Base-by-base conservation (phyloP, 2,113 vertebrate species). In the Penelope pileata region DNA sequence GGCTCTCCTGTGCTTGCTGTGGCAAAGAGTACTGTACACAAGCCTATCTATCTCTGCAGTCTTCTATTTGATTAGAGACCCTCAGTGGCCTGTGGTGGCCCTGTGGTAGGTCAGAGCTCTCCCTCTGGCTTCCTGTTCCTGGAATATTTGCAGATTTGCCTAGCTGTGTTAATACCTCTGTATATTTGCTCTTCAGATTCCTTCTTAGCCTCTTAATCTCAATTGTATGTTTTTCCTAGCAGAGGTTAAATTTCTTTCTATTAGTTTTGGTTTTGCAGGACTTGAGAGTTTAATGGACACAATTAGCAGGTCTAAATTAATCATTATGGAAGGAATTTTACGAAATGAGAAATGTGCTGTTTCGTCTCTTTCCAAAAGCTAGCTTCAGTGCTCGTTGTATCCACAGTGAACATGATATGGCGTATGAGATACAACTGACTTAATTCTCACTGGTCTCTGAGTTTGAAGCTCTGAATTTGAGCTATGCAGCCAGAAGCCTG, bases 121-220 rank as follows among this genome's bases (percentile, higher is more conserved):
- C 47, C 24, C 2, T 1, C 48, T 86, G 24, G 14, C 47, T 89
- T 78, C 38, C 9, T 78, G 0, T 84, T 91, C 73, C 74, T 90
- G 43, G 16, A 75, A 27, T 64, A 78, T 29, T 60, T 47, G 54
- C 82, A 59, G 42, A 82, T 50, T 88, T 51, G 16, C 51, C 27
- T 81, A 45, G 53, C 21, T 88, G 69, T 5, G 0, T 91, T 91
- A 70, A 67, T 91, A 60, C 10, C 12, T 75, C 29, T 63, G 40
- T 34, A 72, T 82, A 29, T 93, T 91, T 88, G 70, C 62, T 83
- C 40, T 85, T 90, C 59, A 77, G 38, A 83, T 86, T 82, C 56
- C 24, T 91, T 77, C 78, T 92, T 40, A 92, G 66, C 30, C 18
- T 64, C 63, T 88, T 86, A 90, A 88, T 80, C 70, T 82, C 47